Base-by-base conservation (phyloP, 2,888 invertebrate genomes). In the Drosophila heteroneura region DNA sequence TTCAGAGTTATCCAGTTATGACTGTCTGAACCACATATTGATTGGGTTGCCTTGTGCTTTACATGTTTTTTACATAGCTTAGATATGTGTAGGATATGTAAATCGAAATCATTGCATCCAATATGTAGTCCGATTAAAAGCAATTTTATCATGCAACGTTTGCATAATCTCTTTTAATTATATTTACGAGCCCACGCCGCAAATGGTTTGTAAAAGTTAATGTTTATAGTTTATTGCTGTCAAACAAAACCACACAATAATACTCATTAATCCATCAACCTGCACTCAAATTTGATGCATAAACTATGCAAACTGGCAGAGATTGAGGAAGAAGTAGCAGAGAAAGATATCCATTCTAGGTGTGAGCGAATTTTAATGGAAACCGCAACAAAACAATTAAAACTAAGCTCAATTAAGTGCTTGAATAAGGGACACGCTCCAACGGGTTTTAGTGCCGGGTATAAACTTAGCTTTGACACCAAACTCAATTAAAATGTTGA, bases 401-500 rank as follows among this genome's bases (percentile, higher is more conserved):
- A 86, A 71, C 76, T 73, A 81, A 85, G 84, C 84, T 62, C 78
- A 26, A 58, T 35, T 58, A 41, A 58, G 35, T 19, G 35, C 41
- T 30, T 44, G 62, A 47, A 62, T 59, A 56, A 66, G 53, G 65
- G 71, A 65, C 53, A 65, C 51, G 54, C 76, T 49, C 37, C 14
- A 53, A 47, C 39, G 47, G 54, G 22, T 66, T 60, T 70, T 68
- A 60, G 57, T 67, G 47, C 58, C 60, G 63, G 68, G 64, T 74
- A 78, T 88, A 78, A 90, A 90, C 78, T 89, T 90, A 82, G 88
- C 86, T 90, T 85, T 88, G 73, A 63, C 82, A 74, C 70, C 82
- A 82, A 87, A 87, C 86, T 87, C 86, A 90, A 87, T 87, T 90
- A 87, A 87, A 87, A 88, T 82, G 86, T 83, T 83, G 79, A 63